Base-by-base conservation (phyloP, 2,888 invertebrate genomes). In the Polyommatus iphigenia region DNA sequence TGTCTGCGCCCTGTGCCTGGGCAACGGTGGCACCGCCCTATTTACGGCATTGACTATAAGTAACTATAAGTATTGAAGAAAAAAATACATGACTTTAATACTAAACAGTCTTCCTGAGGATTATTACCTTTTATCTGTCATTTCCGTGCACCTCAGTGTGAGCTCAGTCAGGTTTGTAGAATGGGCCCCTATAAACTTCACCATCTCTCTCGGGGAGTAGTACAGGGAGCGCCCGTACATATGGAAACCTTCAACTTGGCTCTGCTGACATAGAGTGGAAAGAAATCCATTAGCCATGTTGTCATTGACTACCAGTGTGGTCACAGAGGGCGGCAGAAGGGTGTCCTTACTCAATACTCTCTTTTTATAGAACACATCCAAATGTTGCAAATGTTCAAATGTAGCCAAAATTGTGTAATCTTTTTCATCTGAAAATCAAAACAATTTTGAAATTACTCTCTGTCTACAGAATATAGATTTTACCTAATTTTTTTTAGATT, bases 171-270 rank as follows among this genome's bases (percentile, higher is more conserved):
- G 80, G 62, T 82, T 78, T 3, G 78, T 67, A 3, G 78, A 76
- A 4, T 84, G 81, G 7, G 78, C 79, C 0, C 72, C 73, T 8
- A 87, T 76, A 54, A 87, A 76, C 3, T 50, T 72, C 6, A 79
- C 76, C 73, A 87, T 78, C 41, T 84, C 84, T 10, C 76, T 78
- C 0, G 79, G 78, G 3, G 84, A 82, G 75, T 83, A 86, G 79
- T 83, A 80, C 50, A 81, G 72, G 8, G 85, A 81, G 59, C 82
- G 81, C 1, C 87, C 87, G 67, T 84, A 87, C 87, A 87, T 86
- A 77, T 87, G 85, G 8, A 87, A 78, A 10, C 80, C 82, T 3
- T 59, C 77, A 2, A 86, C 79, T 4, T 75, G 78, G 8, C 77
- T 54, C 7, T 76, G 76, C 7, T 71, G 76, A 4, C 81, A 79